A percentile compares a stretch with the other conserved stretches of the same genome.
Conservation (phyloP, 2,888 invertebrate genomes). For the Petrolisthes manimaculis region DNA sequence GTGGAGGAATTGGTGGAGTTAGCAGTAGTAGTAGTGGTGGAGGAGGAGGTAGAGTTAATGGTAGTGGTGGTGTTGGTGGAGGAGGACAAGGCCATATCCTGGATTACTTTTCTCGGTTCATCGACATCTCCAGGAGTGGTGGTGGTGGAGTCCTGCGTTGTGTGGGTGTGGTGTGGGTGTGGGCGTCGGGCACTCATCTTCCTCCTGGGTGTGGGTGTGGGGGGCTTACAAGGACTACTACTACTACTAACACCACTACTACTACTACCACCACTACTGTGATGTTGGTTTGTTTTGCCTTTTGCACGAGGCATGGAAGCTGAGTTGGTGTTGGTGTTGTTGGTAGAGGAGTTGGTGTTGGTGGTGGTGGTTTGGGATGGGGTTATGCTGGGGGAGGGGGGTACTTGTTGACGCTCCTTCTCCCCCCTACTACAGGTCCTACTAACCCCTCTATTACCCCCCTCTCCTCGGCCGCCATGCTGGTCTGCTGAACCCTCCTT, state of each 20-base stretch:
- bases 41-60: background rate
- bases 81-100: background rate
- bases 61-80: no score
- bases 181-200: constrained; percentile 45
- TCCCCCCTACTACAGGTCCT: no score
- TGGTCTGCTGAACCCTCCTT: background rate
- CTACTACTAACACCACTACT: no score
- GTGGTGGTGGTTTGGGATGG: constrained; percentile 47
- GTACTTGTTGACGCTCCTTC: no score
- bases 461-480: constrained; percentile 52
- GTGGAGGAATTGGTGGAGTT: no score
- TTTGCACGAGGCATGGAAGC: no score
- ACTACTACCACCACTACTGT: no score
- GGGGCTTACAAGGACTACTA: background rate
- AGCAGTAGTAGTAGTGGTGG: constrained; percentile 8
- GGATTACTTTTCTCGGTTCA: constrained; percentile 5
- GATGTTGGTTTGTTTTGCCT: no score
- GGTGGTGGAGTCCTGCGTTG: background rate
- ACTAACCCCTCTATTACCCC: constrained; percentile 33
- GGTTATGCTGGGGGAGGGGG: constrained; percentile 48
- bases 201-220: constrained; percentile 31
- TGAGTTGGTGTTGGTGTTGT: constrained; percentile 1
- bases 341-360: constrained; percentile 24
- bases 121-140: constrained; percentile 4
- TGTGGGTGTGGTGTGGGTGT: constrained; percentile 1